These are phyloP conservation scores for Phrynocephalus versicolor DNA, from an alignment of 2,113 vertebrate species.

Conservation along the genomic window DNA sequence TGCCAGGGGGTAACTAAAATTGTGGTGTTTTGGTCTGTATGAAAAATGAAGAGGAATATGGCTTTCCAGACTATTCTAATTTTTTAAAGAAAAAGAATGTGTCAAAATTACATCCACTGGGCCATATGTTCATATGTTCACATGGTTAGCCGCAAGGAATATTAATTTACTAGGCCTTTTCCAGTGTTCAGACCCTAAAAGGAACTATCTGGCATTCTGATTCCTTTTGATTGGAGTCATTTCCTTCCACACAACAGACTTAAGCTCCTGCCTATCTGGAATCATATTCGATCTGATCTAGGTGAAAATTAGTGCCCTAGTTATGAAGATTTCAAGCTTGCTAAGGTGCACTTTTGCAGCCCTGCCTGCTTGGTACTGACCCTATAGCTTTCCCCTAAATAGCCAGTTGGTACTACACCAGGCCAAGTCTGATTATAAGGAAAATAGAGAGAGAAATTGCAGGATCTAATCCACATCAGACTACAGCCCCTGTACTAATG, in stretches of 20 bases:
- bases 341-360: not conserved
- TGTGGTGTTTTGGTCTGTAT: not conserved
- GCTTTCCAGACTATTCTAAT: not conserved
- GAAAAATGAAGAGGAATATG: not conserved
- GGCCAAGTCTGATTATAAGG: not conserved
- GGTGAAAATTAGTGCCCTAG: not conserved
- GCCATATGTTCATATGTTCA: too few species aligned
- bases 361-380: not conserved
- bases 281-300: too few species aligned
- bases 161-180: not conserved
- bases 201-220: not conserved
- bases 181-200: not conserved
- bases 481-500: too few species aligned
- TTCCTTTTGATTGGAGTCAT: not conserved
- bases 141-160: not conserved
- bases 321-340: not conserved
- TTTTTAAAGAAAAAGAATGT: not conserved
- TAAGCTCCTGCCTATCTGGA: not conserved
- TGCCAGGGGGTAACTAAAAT: not conserved
- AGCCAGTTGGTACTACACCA: not conserved
- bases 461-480: not conserved
- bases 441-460: not conserved
- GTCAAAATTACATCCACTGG: not conserved
- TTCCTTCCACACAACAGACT: too few species aligned
- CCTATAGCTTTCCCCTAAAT: not conserved